Conservation (phyloP, 92 coral and sea anemone species). For the Pocillopora grandis region DNA sequence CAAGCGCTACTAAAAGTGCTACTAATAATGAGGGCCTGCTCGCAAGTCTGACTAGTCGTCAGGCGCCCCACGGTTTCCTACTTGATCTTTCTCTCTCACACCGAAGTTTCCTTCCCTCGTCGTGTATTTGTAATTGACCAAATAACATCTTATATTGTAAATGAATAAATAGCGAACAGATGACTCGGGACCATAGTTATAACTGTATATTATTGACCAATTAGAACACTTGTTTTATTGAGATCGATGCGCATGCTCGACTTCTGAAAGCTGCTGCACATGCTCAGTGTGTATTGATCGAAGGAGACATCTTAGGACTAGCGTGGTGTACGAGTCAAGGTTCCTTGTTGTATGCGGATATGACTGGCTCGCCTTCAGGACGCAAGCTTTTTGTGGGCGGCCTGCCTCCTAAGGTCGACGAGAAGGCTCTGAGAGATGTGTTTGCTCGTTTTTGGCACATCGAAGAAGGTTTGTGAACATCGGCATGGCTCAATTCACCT, state of each 20-base stretch:
- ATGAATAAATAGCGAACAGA: too few species aligned
- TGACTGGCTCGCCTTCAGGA: constrained; percentile 56
- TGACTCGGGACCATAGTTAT: not conserved
- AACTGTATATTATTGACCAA: not conserved
- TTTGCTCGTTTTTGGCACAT: constrained; percentile 62
- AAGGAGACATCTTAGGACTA: not conserved
- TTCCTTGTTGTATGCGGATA: not conserved
- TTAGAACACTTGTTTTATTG: not conserved
- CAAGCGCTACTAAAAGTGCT: too few species aligned
- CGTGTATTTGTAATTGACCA: too few species aligned
- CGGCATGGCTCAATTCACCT: not conserved
- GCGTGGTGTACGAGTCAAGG: too few species aligned
- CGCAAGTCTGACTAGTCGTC: too few species aligned
- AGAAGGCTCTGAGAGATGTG: constrained; percentile 56
- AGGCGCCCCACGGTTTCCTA: too few species aligned
- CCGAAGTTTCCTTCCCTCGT: too few species aligned
- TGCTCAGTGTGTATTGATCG: not conserved
- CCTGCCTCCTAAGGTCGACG: constrained; percentile 69
- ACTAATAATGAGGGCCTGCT: too few species aligned
- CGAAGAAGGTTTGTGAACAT: constrained; percentile 60
- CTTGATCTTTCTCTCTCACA: too few species aligned
- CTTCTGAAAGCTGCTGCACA: too few species aligned
- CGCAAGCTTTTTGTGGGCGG: constrained; percentile 85
- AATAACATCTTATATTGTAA: too few species aligned
- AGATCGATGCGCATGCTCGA: too few species aligned